Percentiles rank a stretch among this genome's conserved stretches.
phyloP scores from a whole-genome alignment of 92 coral and sea anemone genomes.

The Heliopora coerulea region DNA sequence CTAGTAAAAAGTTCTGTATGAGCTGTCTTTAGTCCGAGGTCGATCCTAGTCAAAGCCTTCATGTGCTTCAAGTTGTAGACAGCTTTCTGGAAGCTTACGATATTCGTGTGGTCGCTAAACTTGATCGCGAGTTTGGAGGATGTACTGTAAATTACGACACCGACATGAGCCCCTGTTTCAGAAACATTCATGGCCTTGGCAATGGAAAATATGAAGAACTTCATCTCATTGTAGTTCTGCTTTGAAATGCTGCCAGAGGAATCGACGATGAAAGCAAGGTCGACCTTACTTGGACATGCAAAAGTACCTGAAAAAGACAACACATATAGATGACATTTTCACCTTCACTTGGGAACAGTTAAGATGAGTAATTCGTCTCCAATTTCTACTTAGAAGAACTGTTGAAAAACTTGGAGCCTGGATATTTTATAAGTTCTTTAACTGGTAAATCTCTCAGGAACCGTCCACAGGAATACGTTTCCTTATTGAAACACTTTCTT shows the following conservation, averaged over 20 bases:
- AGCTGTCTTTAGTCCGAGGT: slow-evolving; percentile 19
- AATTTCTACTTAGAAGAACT: too few species aligned
- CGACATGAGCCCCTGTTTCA: slow-evolving; percentile 31
- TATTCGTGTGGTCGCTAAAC: slow-evolving; percentile 24
- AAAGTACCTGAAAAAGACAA: slow-evolving; percentile 30
- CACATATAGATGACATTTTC: too few species aligned
- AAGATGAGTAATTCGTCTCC: too few species aligned
- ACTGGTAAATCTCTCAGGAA: too few species aligned
- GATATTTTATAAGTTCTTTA: too few species aligned
- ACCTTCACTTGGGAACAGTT: too few species aligned
- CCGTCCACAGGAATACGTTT: too few species aligned
- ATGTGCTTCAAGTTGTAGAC: slow-evolving; percentile 32
- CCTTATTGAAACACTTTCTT: too few species aligned
- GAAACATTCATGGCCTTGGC: slow-evolving; percentile 24
- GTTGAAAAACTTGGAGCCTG: too few species aligned
- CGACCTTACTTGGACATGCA: slow-evolving; percentile 36
- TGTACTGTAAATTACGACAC: slow-evolving; percentile 46
- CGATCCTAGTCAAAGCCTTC: slow-evolving; percentile 25
- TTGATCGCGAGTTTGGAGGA: slow-evolving; percentile 30
- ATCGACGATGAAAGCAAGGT: slow-evolving; percentile 44
- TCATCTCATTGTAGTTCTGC: slow-evolving; percentile 40
- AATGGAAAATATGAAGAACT: slow-evolving; percentile 44
- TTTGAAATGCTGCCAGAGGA: slow-evolving; percentile 45
- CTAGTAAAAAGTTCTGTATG: slow-evolving; percentile 8
- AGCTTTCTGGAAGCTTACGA: slow-evolving; percentile 24